Evolutionary conservation across 2,888 invertebrate genomes (phyloP), one percentile per base, ranked within the genome.

Genomic region (Cataglyphis albicans): DNA sequence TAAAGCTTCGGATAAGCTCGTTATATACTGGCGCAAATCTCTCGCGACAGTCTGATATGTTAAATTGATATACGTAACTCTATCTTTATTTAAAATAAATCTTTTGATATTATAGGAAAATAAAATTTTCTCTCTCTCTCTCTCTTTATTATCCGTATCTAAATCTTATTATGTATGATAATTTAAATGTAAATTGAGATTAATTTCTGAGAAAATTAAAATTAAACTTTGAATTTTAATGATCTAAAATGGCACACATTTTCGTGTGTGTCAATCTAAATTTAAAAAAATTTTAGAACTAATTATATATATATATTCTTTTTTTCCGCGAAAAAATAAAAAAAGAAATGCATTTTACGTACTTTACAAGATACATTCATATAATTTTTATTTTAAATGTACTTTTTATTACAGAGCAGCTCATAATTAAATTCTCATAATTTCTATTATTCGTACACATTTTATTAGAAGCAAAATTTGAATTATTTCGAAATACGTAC

Each of bases 1-100:
- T 84, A 84, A 85, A 86, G 87, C 75, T 80, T 32, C 57, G 72
- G 55, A 32, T 88, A 90, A 91, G 84, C 91, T 85, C 83, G 84
- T 91, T 90, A 90, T 61, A 52, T 52, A 52, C 52, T 10, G 72
- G 52, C 78, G 72, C 35, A 63, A 82, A 86, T 84, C 72, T 80
- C 12, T n/a, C n/a, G 35, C 70, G 32, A 32, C 44, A 64, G 52
- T 25, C 25, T 3, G 38, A 32, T 32, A 32, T 21, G 32, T 21
- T 18, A 55, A 35, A 64, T 64, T 52, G 55, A 81, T 38, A 48
- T n/a, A 12, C 35, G 44, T 18, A n/a, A 25, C 35, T 59, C 44
- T 59, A 44, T 48, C 10, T 32, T 32, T 15, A 32, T 44, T 76
- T 76, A 57, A 76, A 65, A 32, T 25, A 41, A 44, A 44, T 32